phyloP scores from a whole-genome alignment of 2,113 vertebrate species.

The Chaetodon auriga region DNA sequence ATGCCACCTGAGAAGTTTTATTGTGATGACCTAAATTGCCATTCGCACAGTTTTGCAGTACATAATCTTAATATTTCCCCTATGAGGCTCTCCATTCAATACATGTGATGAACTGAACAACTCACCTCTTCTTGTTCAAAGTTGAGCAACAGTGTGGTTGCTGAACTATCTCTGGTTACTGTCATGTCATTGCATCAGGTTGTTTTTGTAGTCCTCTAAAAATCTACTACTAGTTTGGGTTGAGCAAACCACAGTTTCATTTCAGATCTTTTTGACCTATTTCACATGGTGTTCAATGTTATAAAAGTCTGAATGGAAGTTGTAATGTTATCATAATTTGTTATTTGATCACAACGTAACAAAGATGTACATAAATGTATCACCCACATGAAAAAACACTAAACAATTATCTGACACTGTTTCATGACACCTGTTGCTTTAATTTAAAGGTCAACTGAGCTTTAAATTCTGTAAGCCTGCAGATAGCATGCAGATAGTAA shows the following conservation, averaged over 20 bases:
- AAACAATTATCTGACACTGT: background rate
- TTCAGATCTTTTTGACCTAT: background rate
- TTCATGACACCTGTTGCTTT: background rate
- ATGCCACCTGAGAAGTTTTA: constrained; percentile 5
- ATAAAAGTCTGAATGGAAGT: background rate
- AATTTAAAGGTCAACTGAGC: background rate
- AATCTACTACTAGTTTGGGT: background rate
- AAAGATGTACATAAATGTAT: background rate
- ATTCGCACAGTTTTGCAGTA: background rate
- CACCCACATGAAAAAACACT: background rate
- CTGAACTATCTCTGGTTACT: background rate
- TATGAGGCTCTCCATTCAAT: background rate
- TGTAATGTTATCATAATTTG: background rate
- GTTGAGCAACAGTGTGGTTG: background rate
- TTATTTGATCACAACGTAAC: background rate
- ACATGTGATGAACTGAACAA: background rate
- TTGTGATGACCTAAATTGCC: background rate
- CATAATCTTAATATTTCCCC: background rate
- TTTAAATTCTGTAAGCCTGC: background rate
- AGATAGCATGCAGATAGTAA: no score
- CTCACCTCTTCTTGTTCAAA: background rate
- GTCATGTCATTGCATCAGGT: background rate
- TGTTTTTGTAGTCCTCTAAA: background rate
- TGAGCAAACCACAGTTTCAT: background rate
- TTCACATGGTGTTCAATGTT: background rate